Evolutionary conservation across 2,797 vertebrate genomes (phyloP).

Genomic region (Macroramphosus scolopax): DNA sequence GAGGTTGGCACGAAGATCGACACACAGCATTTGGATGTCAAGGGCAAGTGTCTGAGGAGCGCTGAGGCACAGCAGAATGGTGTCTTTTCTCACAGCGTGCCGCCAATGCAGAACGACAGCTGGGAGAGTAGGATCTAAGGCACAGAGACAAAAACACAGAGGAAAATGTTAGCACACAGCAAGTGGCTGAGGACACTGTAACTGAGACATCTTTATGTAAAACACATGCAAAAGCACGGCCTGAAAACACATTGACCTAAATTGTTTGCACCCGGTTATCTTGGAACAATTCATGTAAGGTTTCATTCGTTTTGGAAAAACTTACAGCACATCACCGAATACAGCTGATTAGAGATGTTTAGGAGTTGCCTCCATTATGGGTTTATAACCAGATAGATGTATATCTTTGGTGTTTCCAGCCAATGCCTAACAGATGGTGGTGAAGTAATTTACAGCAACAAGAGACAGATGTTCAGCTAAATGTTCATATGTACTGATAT

Average conservation of each 20-base stretch:
- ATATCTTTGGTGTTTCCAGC: slow-evolving; percentile 50
- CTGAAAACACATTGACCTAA: slow-evolving; percentile 41
- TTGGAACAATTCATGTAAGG: slow-evolving; percentile 20
- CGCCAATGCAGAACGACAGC: slow-evolving; percentile 63
- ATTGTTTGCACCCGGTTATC: slow-evolving; percentile 20
- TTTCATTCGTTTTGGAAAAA: slow-evolving; percentile 28
- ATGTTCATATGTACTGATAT: slow-evolving; percentile 61
- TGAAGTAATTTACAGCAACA: slow-evolving; percentile 62
- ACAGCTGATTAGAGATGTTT: slow-evolving; percentile 44
- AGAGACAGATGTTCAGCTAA: slow-evolving; percentile 69
- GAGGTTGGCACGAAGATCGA: slow-evolving; percentile 46
- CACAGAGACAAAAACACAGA: slow-evolving; percentile 53
- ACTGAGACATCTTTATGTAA: slow-evolving; percentile 21
- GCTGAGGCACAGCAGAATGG: slow-evolving; percentile 46
- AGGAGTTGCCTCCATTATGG: slow-evolving; percentile 41
- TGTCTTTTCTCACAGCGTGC: slow-evolving; percentile 66
- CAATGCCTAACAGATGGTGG: slow-evolving; percentile 64
- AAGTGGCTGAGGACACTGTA: slow-evolving; percentile 14
- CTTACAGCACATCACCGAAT: slow-evolving; percentile 21
- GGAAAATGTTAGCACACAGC: slow-evolving; percentile 32
- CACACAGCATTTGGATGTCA: slow-evolving; percentile 67
- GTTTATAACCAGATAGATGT: slow-evolving; percentile 61
- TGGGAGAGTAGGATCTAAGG: slow-evolving; percentile 62
- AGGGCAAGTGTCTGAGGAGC: slow-evolving; percentile 57
- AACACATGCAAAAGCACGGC: slow-evolving; percentile 25